Percentiles rank a stretch among this genome's conserved stretches.
Evolutionary conservation across 2,113 vertebrate genomes (phyloP).

Genomic region (Notarius quadriscutis): DNA sequence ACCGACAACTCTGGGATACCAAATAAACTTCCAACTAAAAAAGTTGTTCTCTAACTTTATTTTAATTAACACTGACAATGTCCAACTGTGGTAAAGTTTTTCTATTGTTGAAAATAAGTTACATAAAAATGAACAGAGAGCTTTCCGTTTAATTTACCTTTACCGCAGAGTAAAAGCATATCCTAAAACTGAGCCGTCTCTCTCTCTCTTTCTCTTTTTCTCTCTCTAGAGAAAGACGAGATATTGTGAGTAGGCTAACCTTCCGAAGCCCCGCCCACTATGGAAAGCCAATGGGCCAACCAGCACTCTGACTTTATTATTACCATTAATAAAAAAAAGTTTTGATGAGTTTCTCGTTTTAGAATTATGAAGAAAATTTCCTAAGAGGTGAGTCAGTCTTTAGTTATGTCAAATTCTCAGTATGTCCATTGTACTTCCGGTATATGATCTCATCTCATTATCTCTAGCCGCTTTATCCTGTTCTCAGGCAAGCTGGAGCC

Average conservation of each 20-base stretch:
- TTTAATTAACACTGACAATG: neutral
- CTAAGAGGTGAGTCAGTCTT: neutral
- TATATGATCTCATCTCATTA: neutral
- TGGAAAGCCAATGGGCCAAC: neutral
- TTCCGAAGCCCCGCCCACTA: neutral
- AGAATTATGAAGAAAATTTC: neutral
- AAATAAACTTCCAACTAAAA: neutral
- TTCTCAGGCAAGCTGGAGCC: too few relatives aligned
- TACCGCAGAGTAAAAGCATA: neutral
- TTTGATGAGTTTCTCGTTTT: neutral
- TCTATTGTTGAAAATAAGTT: neutral
- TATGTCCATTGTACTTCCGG: neutral
- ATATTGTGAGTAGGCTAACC: neutral
- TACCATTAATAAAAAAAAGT: neutral
- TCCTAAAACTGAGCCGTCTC: neutral
- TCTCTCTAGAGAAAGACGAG: neutral
- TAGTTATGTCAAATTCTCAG: neutral
- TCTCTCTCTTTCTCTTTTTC: neutral
- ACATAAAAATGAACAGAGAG: neutral
- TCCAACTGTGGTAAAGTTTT: neutral
- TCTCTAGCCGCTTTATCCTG: too few relatives aligned
- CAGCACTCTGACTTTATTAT: neutral
- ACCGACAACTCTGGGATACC: neutral
- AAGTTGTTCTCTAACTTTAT: neutral
- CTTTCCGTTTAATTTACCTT: constrained; percentile 5